Base-by-base conservation (phyloP, 2,888 invertebrate genomes). In the Eurois occulta region DNA sequence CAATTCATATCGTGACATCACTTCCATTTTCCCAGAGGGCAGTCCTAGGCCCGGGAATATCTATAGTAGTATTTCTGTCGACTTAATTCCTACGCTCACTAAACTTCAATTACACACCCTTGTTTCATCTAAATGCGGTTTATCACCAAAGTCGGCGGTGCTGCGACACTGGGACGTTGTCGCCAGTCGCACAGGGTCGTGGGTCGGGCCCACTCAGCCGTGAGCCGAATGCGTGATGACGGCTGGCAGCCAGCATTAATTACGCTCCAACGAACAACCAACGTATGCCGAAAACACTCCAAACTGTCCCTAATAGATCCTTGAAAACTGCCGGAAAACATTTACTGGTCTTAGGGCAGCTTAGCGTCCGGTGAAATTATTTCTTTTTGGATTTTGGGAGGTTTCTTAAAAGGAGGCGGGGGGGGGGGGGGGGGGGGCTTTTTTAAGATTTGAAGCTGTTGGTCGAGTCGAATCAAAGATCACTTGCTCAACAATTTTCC, bases 161-260 rank as follows among this genome's bases (percentile, higher is more conserved):
- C 58, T 77, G 62, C 82, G 82, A 81, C 84, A 83, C 80, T 83
- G 86, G 85, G 72, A 78, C 69, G 80, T n/a, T 80, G 85, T 80
- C 85, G 79, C 75, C 76, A 80, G 35, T 72, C 58, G 32, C 75
- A 77, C 75, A 76, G 76, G 62, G 81, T 75, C 79, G 83, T 71
- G 86, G 81, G 77, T 86, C 87, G 87, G 84, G 90, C 86, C 76
- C 91, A 90, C 32, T 87, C 86, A 87, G 92, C 91, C 93, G 94
- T 91, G 91, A 71, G 78, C 72, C 84, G 83, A 91, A 95, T 93
- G 90, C 92, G 93, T 92, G 91, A 88, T 94, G 96, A 96, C 95
- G 91, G 92, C 93, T 94, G 95, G 92, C 95, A 90, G 83, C 91
- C 80, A 87, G 83, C 90, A 91, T 95, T 96, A 95, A 94, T 95